Evolutionary conservation across 2,113 vertebrate species (phyloP), one percentile per base, ranked within the genome.

Genomic region (Speoplatyrhinus poulsoni): DNA sequence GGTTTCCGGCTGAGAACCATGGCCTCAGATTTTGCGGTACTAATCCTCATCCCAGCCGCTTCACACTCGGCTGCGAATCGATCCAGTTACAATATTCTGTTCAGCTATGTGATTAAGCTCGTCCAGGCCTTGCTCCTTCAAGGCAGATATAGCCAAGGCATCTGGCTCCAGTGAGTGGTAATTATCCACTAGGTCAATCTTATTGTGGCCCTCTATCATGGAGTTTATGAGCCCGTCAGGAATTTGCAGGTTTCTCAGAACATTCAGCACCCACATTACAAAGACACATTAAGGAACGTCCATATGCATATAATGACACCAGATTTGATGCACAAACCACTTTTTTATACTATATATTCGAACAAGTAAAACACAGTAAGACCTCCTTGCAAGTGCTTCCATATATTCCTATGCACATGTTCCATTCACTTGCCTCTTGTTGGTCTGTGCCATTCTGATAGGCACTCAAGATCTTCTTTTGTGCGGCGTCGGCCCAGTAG

Each of bases 161-260:
- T 75, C 50, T 3, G 90, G 77, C 41, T 93, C 94, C 5, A 60
- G 1, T 0, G 80, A 53, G 46, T 89, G 67, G 67, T 94, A 95
- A 19, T 92, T 77, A 4, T 93, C 87, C 19, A 95, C 5, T 5
- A 96, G 94, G 88, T 99, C 97, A 3, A 91, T 94, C 90, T 98
- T 98, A 79, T 98, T 99, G 85, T 98, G 96, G 65, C 98, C 96
- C 79, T 99, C 97, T 55, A 97, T 56, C 62, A 98, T 79, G 4
- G 94, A 92, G 75, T 82, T 92, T 76, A 96, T 55, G 50, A 98
- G 93, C 3, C 69, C 61, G 33, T 88, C 82, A 0, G 96, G 94
- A 79, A 97, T 83, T 53, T 87, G 80, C 57, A 99, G 92, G 65
- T 93, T 93, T 58, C 61, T 89, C 49, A 99, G 90, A 3, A 96